Percentiles rank a stretch among this genome's conserved stretches.
phyloP scores from a whole-genome alignment of 92 coral and sea anemone species.

The Micromussa lordhowensis region DNA sequence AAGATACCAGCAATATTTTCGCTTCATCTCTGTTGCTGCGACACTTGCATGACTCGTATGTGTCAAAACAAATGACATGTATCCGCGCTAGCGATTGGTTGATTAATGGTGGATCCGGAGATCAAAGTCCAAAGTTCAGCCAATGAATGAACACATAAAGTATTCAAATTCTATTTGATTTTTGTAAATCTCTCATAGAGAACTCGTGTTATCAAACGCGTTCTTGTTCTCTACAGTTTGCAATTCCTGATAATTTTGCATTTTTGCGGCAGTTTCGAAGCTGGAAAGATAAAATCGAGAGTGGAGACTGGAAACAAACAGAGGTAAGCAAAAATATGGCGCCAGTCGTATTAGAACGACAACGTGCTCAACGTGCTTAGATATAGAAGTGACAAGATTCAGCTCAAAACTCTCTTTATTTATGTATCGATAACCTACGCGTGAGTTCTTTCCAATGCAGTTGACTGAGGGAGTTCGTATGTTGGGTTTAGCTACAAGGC shows the following conservation, averaged over 20 bases:
- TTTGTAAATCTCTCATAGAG: not conserved
- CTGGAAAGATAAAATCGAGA: not conserved
- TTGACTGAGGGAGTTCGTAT: slow-evolving; percentile 35
- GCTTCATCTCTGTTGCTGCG: not conserved
- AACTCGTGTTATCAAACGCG: not conserved
- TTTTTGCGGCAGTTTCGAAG: not conserved
- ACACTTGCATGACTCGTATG: not conserved
- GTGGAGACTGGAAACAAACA: slow-evolving; percentile 50
- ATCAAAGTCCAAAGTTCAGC: slow-evolving; percentile 38
- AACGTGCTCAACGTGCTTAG: not conserved
- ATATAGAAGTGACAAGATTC: not conserved
- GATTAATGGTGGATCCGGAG: not conserved
- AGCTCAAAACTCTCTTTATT: not conserved
- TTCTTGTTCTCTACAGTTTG: not conserved
- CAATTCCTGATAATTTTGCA: not conserved
- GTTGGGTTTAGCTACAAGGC: slow-evolving; percentile 41
- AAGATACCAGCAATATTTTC: not conserved
- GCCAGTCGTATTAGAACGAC: not conserved
- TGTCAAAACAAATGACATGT: not conserved
- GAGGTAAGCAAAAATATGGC: slow-evolving; percentile 40
- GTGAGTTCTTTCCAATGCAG: slow-evolving; percentile 33
- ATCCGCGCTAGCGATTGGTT: not conserved
- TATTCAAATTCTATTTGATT: not conserved
- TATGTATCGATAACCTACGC: not conserved
- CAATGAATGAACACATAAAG: too few species aligned